Percentiles rank a stretch among this genome's conserved stretches.
Conservation (phyloP, 2,797 vertebrate genomes). For the Danio tinwini region DNA sequence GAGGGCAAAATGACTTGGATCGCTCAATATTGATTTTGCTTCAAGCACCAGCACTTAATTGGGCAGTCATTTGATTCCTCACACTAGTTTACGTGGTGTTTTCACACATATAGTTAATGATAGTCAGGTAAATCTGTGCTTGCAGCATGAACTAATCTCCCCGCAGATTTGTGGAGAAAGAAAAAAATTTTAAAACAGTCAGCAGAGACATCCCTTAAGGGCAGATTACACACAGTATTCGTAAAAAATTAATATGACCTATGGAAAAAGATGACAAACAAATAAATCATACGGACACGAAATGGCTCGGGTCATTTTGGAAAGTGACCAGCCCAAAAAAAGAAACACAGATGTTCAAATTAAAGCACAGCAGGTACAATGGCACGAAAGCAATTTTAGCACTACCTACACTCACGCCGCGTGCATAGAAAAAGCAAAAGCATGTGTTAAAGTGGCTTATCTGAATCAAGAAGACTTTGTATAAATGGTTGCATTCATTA, state of each 20-base stretch:
- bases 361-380: conserved; percentile 23
- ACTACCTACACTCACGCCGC: not conserved
- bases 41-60: conserved; percentile 54
- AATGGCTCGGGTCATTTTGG: conserved; percentile 46
- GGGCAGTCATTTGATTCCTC: conserved; percentile 41
- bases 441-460: not conserved
- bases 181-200: not conserved
- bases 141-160: not conserved
- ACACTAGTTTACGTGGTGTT: conserved; percentile 52
- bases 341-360: conserved; percentile 43
- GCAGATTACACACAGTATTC: conserved; percentile 7
- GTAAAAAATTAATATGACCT: conserved; percentile 21
- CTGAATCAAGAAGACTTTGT: not conserved
- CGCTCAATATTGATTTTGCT: conserved; percentile 48
- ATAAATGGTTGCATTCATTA: not conserved
- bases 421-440: not conserved
- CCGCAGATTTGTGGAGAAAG: not conserved
- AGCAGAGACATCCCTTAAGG: not conserved
- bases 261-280: conserved; percentile 18
- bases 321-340: conserved; percentile 42
- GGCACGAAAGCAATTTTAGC: conserved; percentile 16
- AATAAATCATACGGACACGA: conserved; percentile 64
- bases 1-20: conserved; percentile 51
- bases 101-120: conserved; percentile 50
- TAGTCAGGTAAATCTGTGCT: conserved; percentile 34